Evolutionary conservation across 1,140 invertebrate species (phyloP), one percentile per base, ranked within the genome.

Genomic region (Tetragnatha versicolor): DNA sequence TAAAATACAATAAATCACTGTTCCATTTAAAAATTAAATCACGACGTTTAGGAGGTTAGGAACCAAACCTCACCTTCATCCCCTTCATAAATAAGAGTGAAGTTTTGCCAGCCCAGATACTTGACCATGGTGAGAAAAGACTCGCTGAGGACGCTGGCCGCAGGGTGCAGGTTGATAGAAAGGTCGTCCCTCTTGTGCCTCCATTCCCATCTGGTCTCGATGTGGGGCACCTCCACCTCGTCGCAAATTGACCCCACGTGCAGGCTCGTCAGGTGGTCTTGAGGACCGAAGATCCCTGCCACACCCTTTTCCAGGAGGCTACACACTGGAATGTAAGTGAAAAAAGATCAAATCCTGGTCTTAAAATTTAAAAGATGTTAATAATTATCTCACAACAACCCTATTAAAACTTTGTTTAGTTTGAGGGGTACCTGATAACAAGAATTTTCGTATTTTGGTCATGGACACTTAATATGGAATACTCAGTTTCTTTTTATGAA

Each of bases 181-280:
- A 94, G 95, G 82, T 93, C 95, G 85, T 95, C 93, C 53, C 93
- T 88, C 81, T 81, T 86, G 61, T 4, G 89, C 58, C 92, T 87
- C 84, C 92, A 94, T 86, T 96, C 94, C 94, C 95, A 98, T 79
- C 94, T 89, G 68, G 94, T 96, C 87, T 97, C 94, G 83, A 98
- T 89, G 86, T 98, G 95, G 2, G 96, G 96, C 82, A 97, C 92
- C 87, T 97, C 95, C 91, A 97, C 94, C 27, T 94, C 94, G 86
- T 97, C 95, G 85, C 95, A 97, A 83, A 98, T 97, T 72, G 94
- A 95, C 86, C 97, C 95, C 17, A 97, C 94, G 86, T 98, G 95
- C 79, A 93, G 93, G 2, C 94, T 93, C 1, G 94, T 95, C 53
- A 94, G 92, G 0, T 91, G 90, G 51, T 92, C 94, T 84, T 96